phyloP scores from a whole-genome alignment of 1,140 invertebrate species.

The Phocides pigmalion region DNA sequence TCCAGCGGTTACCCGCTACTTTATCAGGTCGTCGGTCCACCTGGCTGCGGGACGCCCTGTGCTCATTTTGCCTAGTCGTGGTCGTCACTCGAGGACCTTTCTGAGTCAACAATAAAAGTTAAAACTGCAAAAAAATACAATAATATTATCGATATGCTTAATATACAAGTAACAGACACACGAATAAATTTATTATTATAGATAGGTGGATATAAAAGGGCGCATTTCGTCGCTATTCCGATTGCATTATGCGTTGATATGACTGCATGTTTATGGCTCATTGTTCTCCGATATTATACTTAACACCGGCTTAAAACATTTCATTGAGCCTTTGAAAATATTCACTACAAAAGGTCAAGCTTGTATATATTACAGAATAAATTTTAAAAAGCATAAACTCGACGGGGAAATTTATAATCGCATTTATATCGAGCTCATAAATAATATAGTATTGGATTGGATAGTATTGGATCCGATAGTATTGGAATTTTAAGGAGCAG shows the following conservation, averaged over 20 bases:
- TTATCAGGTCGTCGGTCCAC: too few species aligned
- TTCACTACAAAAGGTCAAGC: slow-evolving; percentile 58
- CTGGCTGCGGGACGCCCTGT: too few species aligned
- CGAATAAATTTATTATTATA: slow-evolving; percentile 37
- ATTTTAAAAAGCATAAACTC: slow-evolving; percentile 51
- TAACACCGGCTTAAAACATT: slow-evolving; percentile 71
- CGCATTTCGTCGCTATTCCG: slow-evolving; percentile 54
- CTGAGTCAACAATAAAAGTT: too few species aligned
- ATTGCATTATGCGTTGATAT: slow-evolving; percentile 73
- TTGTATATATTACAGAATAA: slow-evolving; percentile 46
- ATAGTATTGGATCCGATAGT: slow-evolving; percentile 14
- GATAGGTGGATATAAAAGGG: slow-evolving; percentile 60
- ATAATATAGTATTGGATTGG: slow-evolving; percentile 42
- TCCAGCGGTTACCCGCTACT: too few species aligned
- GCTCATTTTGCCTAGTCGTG: too few species aligned
- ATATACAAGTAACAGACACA: neutral
- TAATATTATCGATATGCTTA: neutral
- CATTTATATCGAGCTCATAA: slow-evolving; percentile 49
- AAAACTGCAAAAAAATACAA: too few species aligned
- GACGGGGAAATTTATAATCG: slow-evolving; percentile 52
- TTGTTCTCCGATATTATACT: slow-evolving; percentile 72
- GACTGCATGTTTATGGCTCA: slow-evolving; percentile 70
- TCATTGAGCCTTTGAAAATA: slow-evolving; percentile 50
- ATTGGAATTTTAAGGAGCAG: slow-evolving; percentile 39
- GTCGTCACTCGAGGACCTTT: too few species aligned